Percentiles rank a stretch among this genome's conserved stretches.
Conservation (phyloP, 1,140 invertebrate species). For the Heliconius congener region DNA sequence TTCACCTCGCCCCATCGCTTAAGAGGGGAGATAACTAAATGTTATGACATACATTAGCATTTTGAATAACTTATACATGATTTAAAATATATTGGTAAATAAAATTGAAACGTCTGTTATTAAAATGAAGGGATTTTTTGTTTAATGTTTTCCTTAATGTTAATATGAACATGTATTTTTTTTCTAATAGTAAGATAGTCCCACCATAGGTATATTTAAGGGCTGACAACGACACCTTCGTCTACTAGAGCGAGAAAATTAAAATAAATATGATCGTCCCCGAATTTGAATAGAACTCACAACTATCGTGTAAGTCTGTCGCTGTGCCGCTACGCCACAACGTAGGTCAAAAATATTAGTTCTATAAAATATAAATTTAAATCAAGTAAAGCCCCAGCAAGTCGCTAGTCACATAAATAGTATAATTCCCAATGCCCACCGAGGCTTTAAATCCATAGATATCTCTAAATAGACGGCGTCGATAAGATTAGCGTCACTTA, state of each 20-base stretch:
- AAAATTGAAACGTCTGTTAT: background rate
- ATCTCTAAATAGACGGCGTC: background rate
- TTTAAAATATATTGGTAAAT: background rate
- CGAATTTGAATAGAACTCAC: too few species aligned
- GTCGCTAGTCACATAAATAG: too few species aligned
- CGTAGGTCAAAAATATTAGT: too few species aligned
- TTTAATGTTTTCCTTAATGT: background rate
- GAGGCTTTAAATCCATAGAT: background rate
- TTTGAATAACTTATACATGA: slow-evolving; percentile 6
- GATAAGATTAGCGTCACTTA: slow-evolving; percentile 6
- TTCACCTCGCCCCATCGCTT: slow-evolving; percentile 19
- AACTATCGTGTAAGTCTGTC: too few species aligned
- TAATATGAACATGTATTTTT: background rate
- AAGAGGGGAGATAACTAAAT: slow-evolving; percentile 26
- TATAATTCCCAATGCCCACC: background rate
- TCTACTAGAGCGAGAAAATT: too few species aligned
- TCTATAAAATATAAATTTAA: too few species aligned
- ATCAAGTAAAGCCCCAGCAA: too few species aligned
- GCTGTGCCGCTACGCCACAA: too few species aligned
- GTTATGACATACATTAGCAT: slow-evolving; percentile 26
- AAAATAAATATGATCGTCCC: too few species aligned
- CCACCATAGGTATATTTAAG: too few species aligned
- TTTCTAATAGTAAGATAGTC: too few species aligned
- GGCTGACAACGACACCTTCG: too few species aligned
- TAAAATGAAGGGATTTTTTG: background rate